Base-by-base conservation (phyloP, 2,888 invertebrate genomes). In the Cheilosia vernalis region DNA sequence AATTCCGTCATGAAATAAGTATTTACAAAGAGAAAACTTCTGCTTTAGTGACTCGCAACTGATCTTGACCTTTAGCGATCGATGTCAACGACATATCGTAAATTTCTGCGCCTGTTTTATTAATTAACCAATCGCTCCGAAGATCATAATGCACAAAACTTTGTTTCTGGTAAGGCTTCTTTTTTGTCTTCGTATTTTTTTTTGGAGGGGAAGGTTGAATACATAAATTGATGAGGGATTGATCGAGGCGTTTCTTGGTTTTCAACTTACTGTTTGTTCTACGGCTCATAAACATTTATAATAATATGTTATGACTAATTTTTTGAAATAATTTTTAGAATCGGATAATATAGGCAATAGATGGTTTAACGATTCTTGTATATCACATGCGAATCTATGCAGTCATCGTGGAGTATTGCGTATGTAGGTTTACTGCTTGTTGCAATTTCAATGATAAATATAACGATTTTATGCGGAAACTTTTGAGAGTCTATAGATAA, bases 41-140 rank as follows among this genome's bases (percentile, higher is more conserved):
- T 58, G 69, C 58, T 51, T 42, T 33, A 63, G 47, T 66, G 73
- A 73, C 56, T 13, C 55, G 21, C 51, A 56, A 70, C 60, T 80
- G 84, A 84, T 80, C 84, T 53, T 84, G 84, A 80, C 84, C 84
- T 84, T 80, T 84, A 70, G 69, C 64, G 64, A 70, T 44, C 64
- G 80, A 70, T 70, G 69, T 70, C 69, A 74, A 80, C 69, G 49
- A 80, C 74, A 70, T 67, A 51, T 74, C 69, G 73, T 78, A 83
- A 78, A 78, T 56, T 83, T 27, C 13, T 67, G 58, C 37, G 53
- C 73, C 63, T 73, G 73, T 19, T 40, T 74, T 51, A 84, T 69
- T 69, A 79, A 74, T 64, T 56, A 73, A 7, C 78, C 61, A 63
- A 73, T 72, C 24, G 66, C 42, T 66, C 44, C 15, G 51, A 30